A percentile compares a stretch with the other conserved stretches of the same genome.
Conservation (phyloP, 2,888 invertebrate genomes). For the Acanthoscelides obtectus region DNA sequence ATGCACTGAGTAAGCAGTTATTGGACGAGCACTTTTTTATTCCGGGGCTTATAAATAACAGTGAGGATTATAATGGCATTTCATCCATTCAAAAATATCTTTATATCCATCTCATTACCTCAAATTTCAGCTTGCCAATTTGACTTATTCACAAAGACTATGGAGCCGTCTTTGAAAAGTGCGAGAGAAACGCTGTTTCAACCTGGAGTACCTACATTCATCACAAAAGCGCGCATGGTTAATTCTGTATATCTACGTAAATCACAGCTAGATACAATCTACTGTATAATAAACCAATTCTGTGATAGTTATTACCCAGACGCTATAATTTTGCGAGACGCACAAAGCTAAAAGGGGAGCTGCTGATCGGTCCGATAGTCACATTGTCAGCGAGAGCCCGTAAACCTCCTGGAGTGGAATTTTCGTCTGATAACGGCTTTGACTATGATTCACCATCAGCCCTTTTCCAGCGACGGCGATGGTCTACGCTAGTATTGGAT, state of each 20-base stretch:
- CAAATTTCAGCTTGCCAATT: too few species aligned
- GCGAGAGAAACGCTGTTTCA: too few species aligned
- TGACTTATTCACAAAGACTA: too few species aligned
- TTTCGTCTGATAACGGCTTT: neutral
- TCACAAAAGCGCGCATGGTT: too few species aligned
- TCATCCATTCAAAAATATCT: too few species aligned
- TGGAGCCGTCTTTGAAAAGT: too few species aligned
- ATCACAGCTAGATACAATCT: neutral
- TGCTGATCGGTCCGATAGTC: neutral
- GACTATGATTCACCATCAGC: neutral
- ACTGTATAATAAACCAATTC: neutral
- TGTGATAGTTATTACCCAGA: neutral
- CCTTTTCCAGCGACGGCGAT: neutral
- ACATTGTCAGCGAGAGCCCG: neutral
- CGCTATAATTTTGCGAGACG: neutral
- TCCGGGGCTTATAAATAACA: too few species aligned
- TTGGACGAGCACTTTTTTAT: too few species aligned
- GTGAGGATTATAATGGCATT: too few species aligned
- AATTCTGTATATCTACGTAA: neutral
- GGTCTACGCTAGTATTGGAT: neutral
- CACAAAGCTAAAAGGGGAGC: neutral
- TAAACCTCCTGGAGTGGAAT: neutral
- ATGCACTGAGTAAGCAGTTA: too few species aligned
- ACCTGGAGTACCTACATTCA: too few species aligned
- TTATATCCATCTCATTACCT: too few species aligned